A percentile compares a stretch with the other conserved stretches of the same genome.
Evolutionary conservation across 2,113 vertebrate species (phyloP).

Genomic region (Nothoprocta perdicaria): DNA sequence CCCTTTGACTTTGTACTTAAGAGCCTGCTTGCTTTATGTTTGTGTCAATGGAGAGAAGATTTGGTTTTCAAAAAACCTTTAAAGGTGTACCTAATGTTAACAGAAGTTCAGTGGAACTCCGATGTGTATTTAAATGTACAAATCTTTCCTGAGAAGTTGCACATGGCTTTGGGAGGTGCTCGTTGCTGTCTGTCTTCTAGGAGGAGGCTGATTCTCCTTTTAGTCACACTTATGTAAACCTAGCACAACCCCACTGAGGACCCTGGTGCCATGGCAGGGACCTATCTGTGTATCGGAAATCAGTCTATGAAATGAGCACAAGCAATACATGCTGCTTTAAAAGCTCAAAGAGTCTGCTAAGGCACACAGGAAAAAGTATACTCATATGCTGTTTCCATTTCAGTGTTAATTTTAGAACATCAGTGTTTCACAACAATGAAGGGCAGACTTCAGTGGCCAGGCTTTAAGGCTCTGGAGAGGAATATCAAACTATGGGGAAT

Average conservation of each 20-base stretch:
- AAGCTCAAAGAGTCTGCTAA: neutral
- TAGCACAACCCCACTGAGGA: neutral
- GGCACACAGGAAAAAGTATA: neutral
- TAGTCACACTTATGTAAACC: slow-evolving; percentile 26
- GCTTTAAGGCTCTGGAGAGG: neutral
- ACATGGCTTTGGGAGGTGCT: neutral
- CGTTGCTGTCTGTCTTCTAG: neutral
- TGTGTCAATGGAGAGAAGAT: neutral
- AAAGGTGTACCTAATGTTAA: neutral
- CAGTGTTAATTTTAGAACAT: neutral
- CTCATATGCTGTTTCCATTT: slow-evolving; percentile 1
- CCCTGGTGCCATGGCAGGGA: neutral
- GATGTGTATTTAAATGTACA: neutral
- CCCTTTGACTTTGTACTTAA: neutral
- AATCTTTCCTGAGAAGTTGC: neutral
- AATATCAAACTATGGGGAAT: neutral
- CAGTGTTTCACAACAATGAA: neutral
- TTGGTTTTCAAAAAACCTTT: neutral
- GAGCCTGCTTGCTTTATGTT: neutral
- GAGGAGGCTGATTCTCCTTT: slow-evolving; percentile 7
- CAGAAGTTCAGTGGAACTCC: neutral
- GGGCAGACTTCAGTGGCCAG: neutral
- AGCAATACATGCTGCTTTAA: neutral
- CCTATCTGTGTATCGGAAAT: slow-evolving; percentile 33
- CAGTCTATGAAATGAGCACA: neutral